Percentiles rank a stretch among this genome's conserved stretches.
Conservation (phyloP, 92 coral and sea anemone species). For the Epizoanthus stellaris region DNA sequence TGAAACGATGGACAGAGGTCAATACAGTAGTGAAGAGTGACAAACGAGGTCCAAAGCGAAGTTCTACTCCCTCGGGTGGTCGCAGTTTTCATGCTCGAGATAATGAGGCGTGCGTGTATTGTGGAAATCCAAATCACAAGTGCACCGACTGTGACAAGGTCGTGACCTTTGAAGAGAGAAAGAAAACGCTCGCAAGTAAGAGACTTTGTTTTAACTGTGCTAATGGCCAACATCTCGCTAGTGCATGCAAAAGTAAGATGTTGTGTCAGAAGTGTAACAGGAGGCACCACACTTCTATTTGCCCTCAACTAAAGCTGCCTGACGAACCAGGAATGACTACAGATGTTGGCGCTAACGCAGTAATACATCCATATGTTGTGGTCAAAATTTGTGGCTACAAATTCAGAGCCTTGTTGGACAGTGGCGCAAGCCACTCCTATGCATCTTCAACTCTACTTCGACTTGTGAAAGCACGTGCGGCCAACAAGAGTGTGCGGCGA, state of each 20-base stretch:
- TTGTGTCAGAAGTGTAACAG: conserved; percentile 42
- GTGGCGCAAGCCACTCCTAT: conserved; percentile 62
- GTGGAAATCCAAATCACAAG: conserved; percentile 42
- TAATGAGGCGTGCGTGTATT: conserved; percentile 34
- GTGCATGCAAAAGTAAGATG: conserved; percentile 58
- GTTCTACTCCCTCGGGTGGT: neutral
- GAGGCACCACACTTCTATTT: conserved; percentile 50
- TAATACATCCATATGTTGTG: conserved; percentile 71
- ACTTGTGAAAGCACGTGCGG: conserved; percentile 7
- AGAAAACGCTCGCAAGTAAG: conserved; percentile 42
- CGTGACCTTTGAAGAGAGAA: conserved; percentile 20
- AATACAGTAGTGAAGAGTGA: conserved; percentile 14
- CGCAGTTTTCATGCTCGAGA: conserved; percentile 11
- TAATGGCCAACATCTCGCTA: conserved; percentile 23
- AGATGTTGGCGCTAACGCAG: conserved; percentile 52
- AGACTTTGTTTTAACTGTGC: conserved; percentile 58
- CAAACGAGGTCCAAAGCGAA: conserved; percentile 8
- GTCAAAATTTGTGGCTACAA: conserved; percentile 61
- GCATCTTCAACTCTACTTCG: conserved; percentile 18
- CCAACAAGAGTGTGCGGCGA: neutral
- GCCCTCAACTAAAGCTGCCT: conserved; percentile 22
- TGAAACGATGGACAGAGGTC: conserved; percentile 14
- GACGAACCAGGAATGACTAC: conserved; percentile 65
- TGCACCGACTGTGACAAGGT: conserved; percentile 37
- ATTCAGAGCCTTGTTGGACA: conserved; percentile 65